These are phyloP conservation scores for Dusona sp. DNA, from an alignment of 2,888 invertebrate species.

Conservation along the genomic window DNA sequence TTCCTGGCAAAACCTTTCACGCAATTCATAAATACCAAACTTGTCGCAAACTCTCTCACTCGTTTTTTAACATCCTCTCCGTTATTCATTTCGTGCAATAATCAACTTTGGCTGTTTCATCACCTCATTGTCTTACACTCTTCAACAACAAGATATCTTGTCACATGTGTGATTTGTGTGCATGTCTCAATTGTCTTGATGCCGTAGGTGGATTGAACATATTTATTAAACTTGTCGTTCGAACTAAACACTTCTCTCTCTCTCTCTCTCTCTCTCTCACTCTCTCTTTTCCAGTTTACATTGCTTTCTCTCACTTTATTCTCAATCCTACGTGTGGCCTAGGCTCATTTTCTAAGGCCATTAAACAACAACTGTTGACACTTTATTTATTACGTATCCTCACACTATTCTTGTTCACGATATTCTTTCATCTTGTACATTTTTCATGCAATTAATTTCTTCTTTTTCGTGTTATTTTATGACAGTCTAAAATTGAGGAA, in stretches of 20 bases:
- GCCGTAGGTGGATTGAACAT: conserved; percentile 63
- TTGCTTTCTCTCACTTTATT: conserved; percentile 14
- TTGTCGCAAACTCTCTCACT: conserved; percentile 34
- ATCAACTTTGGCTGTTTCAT: conserved; percentile 25
- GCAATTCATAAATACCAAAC: conserved; percentile 56
- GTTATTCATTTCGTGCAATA: conserved; percentile 30
- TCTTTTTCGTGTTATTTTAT: neutral
- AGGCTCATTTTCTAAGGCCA: conserved; percentile 8
- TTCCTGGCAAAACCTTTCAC: conserved; percentile 54
- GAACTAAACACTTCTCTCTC: conserved; percentile 15
- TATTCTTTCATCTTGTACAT: neutral
- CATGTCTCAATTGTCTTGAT: conserved; percentile 53
- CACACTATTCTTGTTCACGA: neutral
- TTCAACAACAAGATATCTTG: conserved; percentile 55
- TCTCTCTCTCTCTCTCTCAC: neutral
- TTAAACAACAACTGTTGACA: conserved; percentile 3
- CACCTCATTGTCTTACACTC: conserved; percentile 62
- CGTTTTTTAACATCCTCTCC: conserved; percentile 20
- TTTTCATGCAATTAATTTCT: conserved; percentile 1
- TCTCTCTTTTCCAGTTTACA: neutral
- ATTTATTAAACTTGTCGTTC: conserved; percentile 60
- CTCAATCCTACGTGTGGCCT: neutral
- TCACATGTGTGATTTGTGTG: conserved; percentile 42
- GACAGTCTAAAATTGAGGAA: neutral
- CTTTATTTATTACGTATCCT: neutral